phyloP scores from a whole-genome alignment of 2,888 invertebrate species.

The Muschampia plurimacula region DNA sequence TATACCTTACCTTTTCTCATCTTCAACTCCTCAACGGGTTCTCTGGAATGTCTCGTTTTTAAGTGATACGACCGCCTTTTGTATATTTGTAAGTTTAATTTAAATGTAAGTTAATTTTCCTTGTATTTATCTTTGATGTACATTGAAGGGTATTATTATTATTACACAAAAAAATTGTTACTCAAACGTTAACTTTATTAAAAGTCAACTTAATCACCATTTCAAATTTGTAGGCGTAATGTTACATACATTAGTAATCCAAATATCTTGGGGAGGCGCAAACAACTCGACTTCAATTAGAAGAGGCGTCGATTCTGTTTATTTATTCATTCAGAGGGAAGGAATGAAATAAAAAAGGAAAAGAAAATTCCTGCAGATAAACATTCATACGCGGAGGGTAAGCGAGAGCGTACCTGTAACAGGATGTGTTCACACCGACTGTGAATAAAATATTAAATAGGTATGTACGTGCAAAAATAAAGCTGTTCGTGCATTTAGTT shows the following conservation, averaged over 20 bases:
- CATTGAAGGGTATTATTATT: neutral
- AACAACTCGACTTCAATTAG: conserved; percentile 70
- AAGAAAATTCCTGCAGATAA: conserved; percentile 62
- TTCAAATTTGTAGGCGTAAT: conserved; percentile 60
- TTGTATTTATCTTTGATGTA: no score
- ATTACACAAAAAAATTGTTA: neutral
- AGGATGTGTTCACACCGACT: conserved; percentile 21
- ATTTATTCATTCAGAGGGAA: conserved; percentile 74
- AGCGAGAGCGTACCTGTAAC: conserved; percentile 38
- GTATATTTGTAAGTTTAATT: no score
- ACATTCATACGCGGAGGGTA: conserved; percentile 62
- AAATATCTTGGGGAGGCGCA: conserved; percentile 48
- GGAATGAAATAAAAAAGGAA: conserved; percentile 64
- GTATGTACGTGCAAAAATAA: neutral
- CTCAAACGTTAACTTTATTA: conserved; percentile 24
- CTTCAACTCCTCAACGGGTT: no score
- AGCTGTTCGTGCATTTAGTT: neutral
- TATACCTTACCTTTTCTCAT: no score
- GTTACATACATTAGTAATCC: conserved; percentile 45
- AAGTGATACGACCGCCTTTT: no score
- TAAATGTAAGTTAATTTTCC: no score
- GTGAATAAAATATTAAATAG: conserved; percentile 16
- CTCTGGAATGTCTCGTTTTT: no score
- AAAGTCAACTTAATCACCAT: conserved; percentile 50
- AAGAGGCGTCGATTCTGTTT: conserved; percentile 61